Evolutionary conservation across 2,797 vertebrate species (phyloP).

Genomic region (Benthosema pterotum): DNA sequence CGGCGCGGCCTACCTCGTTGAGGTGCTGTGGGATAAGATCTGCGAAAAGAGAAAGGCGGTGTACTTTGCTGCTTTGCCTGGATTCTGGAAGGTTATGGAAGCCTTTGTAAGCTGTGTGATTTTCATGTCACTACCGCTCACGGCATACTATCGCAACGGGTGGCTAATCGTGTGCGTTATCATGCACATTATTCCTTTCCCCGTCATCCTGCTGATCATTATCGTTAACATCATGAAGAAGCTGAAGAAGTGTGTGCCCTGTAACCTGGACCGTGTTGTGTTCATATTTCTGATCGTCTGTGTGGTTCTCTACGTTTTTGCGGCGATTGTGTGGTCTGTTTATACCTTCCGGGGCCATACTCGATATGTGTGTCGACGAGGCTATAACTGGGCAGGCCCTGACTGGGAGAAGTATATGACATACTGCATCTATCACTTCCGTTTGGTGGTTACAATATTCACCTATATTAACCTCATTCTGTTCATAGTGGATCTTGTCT

Average conservation of each 20-base stretch:
- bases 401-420: not conserved
- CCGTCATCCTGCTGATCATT: conserved; percentile 80
- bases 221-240: conserved; percentile 81
- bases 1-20: conserved; percentile 60
- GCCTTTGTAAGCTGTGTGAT: conserved; percentile 85
- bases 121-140: conserved; percentile 74
- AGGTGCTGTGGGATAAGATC: conserved; percentile 74
- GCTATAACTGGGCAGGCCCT: too few species aligned
- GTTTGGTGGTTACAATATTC: conserved; percentile 80
- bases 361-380: conserved; percentile 49
- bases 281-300: conserved; percentile 80
- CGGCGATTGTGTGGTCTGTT: conserved; percentile 82
- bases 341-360: conserved; percentile 69
- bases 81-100: conserved; percentile 85
- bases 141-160: conserved; percentile 38
- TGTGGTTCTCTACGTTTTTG: conserved; percentile 77
- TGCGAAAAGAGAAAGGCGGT: conserved; percentile 65
- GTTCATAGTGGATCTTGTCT: conserved; percentile 81
- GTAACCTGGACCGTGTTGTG: conserved; percentile 75
- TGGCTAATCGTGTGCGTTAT: conserved; percentile 77
- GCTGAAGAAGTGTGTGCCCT: conserved; percentile 72
- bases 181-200: conserved; percentile 83
- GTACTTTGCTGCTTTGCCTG: conserved; percentile 81
- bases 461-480: conserved; percentile 84
- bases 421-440: conserved; percentile 71